Percentiles rank a stretch among this genome's conserved stretches.
phyloP scores from a whole-genome alignment of 2,797 vertebrate genomes.

The Cirrhinus mrigala region DNA sequence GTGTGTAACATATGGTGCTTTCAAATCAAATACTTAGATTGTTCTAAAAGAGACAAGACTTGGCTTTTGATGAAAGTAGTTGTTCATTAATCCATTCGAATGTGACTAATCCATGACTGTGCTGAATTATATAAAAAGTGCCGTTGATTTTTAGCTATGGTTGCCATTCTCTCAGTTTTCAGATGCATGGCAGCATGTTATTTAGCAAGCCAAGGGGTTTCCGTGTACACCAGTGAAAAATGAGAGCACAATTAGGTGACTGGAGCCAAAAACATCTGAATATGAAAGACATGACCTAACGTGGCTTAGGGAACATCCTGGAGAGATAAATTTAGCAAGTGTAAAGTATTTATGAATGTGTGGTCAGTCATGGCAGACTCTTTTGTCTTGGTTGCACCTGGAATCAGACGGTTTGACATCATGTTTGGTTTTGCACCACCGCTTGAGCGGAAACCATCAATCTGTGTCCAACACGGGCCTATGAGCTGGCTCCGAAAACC shows the following conservation, averaged over 20 bases:
- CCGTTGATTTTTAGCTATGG: constrained; percentile 64
- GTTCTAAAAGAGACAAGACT: background rate
- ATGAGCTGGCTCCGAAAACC: constrained; percentile 59
- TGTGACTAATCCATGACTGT: constrained; percentile 71
- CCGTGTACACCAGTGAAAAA: constrained; percentile 69
- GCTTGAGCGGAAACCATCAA: constrained; percentile 71
- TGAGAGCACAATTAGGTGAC: constrained; percentile 72
- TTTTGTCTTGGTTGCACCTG: constrained; percentile 71
- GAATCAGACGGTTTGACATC: constrained; percentile 70
- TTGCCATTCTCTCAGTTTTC: constrained; percentile 62
- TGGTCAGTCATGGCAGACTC: constrained; percentile 69
- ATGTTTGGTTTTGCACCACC: constrained; percentile 73
- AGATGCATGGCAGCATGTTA: constrained; percentile 69
- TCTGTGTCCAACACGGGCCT: constrained; percentile 60
- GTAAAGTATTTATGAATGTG: constrained; percentile 71
- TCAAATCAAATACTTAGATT: constrained; percentile 12
- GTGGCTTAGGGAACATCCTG: constrained; percentile 71
- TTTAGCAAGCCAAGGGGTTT: constrained; percentile 69
- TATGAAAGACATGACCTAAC: constrained; percentile 75
- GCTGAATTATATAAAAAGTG: constrained; percentile 36
- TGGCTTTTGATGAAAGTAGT: constrained; percentile 3
- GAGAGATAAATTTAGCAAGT: constrained; percentile 61
- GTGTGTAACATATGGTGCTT: constrained; percentile 16
- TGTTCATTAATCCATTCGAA: constrained; percentile 48
- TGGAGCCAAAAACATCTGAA: constrained; percentile 75